These are phyloP conservation scores for Rafetus swinhoei DNA, from an alignment of 2,113 vertebrate genomes.

Conservation along the genomic window DNA sequence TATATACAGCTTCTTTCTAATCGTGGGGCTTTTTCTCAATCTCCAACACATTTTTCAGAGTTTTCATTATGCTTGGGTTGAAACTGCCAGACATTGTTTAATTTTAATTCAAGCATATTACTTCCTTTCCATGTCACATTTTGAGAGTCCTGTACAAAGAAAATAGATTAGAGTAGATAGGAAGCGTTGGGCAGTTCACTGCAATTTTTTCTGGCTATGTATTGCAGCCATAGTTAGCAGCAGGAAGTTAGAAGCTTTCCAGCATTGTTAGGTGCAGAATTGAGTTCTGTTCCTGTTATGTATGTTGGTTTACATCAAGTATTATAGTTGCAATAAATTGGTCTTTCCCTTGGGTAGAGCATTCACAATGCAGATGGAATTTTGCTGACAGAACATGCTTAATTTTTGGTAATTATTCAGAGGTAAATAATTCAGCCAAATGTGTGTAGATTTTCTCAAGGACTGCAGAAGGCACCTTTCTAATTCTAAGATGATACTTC, in stretches of 20 bases:
- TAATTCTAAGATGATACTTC: background rate
- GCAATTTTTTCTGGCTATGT: background rate
- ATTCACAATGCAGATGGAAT: background rate
- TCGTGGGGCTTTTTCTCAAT: background rate
- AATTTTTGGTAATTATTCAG: background rate
- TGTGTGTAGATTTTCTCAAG: background rate
- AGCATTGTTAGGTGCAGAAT: background rate
- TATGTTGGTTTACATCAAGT: background rate
- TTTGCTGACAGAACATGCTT: background rate
- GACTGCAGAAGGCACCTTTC: background rate
- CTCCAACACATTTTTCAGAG: background rate
- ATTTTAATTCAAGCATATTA: background rate
- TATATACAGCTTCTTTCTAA: background rate
- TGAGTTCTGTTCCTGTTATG: background rate
- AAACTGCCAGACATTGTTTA: background rate
- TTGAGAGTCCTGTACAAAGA: background rate
- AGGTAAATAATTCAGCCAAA: background rate
- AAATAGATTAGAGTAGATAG: too few species aligned
- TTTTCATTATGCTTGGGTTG: background rate
- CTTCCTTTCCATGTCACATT: background rate
- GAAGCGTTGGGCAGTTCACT: background rate
- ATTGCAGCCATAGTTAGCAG: background rate
- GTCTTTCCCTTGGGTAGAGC: background rate
- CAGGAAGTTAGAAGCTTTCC: background rate
- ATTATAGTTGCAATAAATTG: background rate